These are phyloP conservation scores for Phymastichus coffea DNA, from an alignment of 1,140 invertebrate genomes.

Conservation along the genomic window DNA sequence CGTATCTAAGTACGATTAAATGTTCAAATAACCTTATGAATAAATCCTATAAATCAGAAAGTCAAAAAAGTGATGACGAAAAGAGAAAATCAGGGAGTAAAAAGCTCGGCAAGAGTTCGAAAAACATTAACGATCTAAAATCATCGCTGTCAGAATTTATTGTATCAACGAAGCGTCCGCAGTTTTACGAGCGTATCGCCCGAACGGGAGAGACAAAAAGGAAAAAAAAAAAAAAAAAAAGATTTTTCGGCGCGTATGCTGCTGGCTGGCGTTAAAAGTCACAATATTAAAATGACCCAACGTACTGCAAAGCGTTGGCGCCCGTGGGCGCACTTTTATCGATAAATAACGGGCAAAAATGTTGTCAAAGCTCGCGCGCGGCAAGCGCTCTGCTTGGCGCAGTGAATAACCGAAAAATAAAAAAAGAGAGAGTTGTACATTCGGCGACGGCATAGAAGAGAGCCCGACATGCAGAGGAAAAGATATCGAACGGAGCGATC, in stretches of 20 bases:
- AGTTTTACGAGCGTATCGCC: not conserved
- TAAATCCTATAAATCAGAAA: too few species aligned
- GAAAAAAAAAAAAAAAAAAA: too few species aligned
- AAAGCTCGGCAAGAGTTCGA: too few species aligned
- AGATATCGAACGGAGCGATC: too few species aligned
- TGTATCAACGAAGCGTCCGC: not conserved
- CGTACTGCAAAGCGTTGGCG: too few species aligned
- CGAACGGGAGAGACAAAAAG: too few species aligned
- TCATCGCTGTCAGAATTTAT: not conserved
- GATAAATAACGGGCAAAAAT: constrained; percentile 29
- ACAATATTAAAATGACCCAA: constrained; percentile 12
- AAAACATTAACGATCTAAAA: not conserved
- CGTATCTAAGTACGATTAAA: too few species aligned
- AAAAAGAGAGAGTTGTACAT: too few species aligned
- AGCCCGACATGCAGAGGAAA: not conserved
- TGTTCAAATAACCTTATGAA: too few species aligned
- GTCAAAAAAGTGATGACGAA: not conserved
- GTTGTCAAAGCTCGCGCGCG: not conserved
- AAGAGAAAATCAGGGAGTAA: too few species aligned
- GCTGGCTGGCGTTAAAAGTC: not conserved
- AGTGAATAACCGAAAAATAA: constrained; percentile 5
- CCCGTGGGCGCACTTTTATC: constrained; percentile 29
- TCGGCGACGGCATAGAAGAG: too few species aligned
- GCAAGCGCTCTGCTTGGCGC: not conserved
- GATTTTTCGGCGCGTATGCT: not conserved